Base-by-base conservation (phyloP, 35 echinoderm and acorn worm genomes). In the Stichopus chloronotus region DNA sequence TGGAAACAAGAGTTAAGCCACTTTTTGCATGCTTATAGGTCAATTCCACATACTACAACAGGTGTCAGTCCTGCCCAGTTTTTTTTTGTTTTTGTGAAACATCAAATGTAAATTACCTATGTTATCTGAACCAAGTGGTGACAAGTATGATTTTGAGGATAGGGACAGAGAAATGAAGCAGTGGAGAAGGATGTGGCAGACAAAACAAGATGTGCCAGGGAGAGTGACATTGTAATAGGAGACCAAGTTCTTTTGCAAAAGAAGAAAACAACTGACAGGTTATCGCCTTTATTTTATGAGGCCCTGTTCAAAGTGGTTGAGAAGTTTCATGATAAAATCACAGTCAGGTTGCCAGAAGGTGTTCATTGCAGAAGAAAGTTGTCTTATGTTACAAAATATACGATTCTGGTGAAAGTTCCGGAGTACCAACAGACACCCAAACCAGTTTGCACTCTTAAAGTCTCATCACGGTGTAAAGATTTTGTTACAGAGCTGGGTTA, bases 21-120 rank as follows among this genome's bases (percentile, higher is more conserved):
- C 19, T 59, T 59, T 25, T 5, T 85, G 8, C 54, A 57, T 1
- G 55, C 82, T 21, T 85, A 85, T 58, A 57, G 82, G 54, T 85
- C 14, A 58, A 85, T 16, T n/a, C 87, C 87, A 89, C 87, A 89
- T 71, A 30, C 59, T 10, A 72, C 60, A 19, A 89, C 60, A 5
- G 87, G 60, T 14, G 56, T 59, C 8, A 87, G 1, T 87, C 84
- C 12, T 9, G 58, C 84, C 6, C 53, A 65, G 43, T 3, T 59
- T n/a, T 57, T 3, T 59, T n/a, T 57, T 87, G 56, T 57, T 87
- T 87, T 7, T 19, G 8, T 0, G 84, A 65, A 17, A 87, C 57
- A 13, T 59, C 22, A 10, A 8, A 61, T 1, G 59, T 8, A 10
- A 72, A 5, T n/a, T 5, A n/a, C 16, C 0, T 8, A 65, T 19